These are phyloP conservation scores for Neodiprion pinetum DNA, from an alignment of 1,140 invertebrate genomes.

Conservation along the genomic window DNA sequence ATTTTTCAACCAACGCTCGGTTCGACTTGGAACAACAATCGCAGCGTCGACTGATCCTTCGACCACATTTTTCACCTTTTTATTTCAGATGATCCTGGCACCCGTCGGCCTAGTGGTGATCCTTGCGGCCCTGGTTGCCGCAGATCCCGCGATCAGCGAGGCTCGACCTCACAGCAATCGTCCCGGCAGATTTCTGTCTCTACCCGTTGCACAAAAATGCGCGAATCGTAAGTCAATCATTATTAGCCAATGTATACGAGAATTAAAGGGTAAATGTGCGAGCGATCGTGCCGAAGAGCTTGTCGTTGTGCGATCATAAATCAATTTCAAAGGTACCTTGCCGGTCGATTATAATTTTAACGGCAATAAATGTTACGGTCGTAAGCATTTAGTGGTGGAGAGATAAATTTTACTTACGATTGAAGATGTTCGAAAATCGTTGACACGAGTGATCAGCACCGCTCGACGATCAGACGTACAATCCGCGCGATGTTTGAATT, in stretches of 20 bases:
- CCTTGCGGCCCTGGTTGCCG: conserved; percentile 43
- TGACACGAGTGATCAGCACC: too few relatives aligned
- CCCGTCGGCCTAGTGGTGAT: conserved; percentile 48
- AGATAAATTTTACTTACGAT: too few relatives aligned
- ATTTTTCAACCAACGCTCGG: neutral
- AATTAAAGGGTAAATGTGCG: too few relatives aligned
- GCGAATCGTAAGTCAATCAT: conserved; percentile 75
- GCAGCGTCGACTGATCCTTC: neutral
- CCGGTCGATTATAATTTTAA: too few relatives aligned
- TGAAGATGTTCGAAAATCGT: too few relatives aligned
- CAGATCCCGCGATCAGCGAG: conserved; percentile 57
- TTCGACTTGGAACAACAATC: neutral
- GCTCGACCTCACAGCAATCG: conserved; percentile 57
- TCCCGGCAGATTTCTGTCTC: conserved; percentile 78
- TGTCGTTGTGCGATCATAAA: too few relatives aligned
- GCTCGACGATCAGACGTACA: too few relatives aligned
- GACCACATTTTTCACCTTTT: neutral
- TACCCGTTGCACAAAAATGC: conserved; percentile 81
- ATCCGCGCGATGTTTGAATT: too few relatives aligned
- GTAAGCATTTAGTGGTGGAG: too few relatives aligned
- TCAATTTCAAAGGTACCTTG: too few relatives aligned
- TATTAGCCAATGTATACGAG: neutral
- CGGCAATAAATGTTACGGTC: too few relatives aligned
- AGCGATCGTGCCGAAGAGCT: too few relatives aligned
- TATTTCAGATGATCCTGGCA: conserved; percentile 53